phyloP scores from a whole-genome alignment of 2,888 invertebrate genomes.

The Drosophila anceps region DNA sequence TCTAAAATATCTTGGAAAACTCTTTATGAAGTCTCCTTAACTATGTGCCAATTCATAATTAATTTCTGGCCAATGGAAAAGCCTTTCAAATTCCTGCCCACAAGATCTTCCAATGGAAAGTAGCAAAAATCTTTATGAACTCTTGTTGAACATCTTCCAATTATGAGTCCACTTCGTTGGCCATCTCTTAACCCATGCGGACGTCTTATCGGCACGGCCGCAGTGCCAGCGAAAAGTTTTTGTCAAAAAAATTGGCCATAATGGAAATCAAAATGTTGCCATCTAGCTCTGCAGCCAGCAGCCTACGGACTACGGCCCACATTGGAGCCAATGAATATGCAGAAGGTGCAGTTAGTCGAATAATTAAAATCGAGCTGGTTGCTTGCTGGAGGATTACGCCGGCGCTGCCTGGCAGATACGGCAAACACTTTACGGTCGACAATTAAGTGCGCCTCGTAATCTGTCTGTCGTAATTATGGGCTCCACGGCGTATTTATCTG shows the following conservation, averaged over 20 bases:
- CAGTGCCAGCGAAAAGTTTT: conserved; percentile 60
- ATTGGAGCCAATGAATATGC: conserved; percentile 49
- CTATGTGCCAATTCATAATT: background rate
- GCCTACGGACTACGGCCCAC: background rate
- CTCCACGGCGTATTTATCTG: conserved; percentile 78
- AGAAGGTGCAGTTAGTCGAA: conserved; percentile 52
- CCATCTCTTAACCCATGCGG: background rate
- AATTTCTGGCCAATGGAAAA: background rate
- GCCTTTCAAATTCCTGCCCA: no score
- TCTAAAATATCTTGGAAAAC: no score
- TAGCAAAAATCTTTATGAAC: background rate
- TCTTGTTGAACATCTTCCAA: conserved; percentile 11
- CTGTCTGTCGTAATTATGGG: conserved; percentile 82
- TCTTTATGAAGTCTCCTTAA: background rate
- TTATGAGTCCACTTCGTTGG: conserved; percentile 39
- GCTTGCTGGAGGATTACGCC: conserved; percentile 51
- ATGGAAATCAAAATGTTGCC: conserved; percentile 68
- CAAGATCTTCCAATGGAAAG: background rate
- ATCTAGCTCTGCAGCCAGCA: background rate
- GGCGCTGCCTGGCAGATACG: conserved; percentile 54
- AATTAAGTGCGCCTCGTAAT: conserved; percentile 78
- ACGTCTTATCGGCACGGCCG: conserved; percentile 60
- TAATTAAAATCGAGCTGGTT: conserved; percentile 78
- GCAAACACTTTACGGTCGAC: conserved; percentile 75
- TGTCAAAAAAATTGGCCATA: conserved; percentile 36